Percentiles rank a stretch among this genome's conserved stretches.
Conservation (phyloP, 2,797 vertebrate species). For the Eleutherodactylus coqui region DNA sequence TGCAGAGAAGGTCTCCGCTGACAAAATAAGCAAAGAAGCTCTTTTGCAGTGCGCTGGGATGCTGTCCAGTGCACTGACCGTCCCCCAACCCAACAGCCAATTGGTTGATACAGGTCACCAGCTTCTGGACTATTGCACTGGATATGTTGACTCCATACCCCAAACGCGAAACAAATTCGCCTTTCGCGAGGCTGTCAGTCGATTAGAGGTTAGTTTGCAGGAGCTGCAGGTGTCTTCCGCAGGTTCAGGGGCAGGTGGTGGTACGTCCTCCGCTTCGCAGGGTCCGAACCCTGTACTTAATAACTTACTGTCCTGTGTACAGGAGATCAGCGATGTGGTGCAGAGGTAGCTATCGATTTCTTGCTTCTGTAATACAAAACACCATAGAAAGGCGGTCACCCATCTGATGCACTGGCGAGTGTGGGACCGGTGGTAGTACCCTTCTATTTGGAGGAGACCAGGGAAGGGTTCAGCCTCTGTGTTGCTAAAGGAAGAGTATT, state of each 20-base stretch:
- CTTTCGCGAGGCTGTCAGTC: conserved; percentile 96
- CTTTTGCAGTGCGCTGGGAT: conserved; percentile 91
- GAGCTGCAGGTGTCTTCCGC: conserved; percentile 94
- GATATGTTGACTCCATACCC: conserved; percentile 97
- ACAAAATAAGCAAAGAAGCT: conserved; percentile 93
- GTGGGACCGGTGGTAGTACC: conserved; percentile 17
- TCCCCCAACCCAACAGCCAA: conserved; percentile 89
- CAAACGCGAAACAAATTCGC: conserved; percentile 99
- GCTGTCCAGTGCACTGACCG: conserved; percentile 87
- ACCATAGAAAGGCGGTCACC: not conserved
- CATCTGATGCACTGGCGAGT: conserved; percentile 40
- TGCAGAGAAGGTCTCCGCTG: conserved; percentile 83
- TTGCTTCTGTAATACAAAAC: not conserved
- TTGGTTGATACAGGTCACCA: conserved; percentile 96
- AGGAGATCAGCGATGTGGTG: conserved; percentile 98
- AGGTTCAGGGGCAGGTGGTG: conserved; percentile 22
- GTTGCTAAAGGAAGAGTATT: not conserved
- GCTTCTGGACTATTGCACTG: conserved; percentile 97
- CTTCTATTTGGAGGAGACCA: conserved; percentile 7
- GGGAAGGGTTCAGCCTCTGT: conserved; percentile 7
- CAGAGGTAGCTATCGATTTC: conserved; percentile 93
- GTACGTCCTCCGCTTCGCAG: conserved; percentile 70
- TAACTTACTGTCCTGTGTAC: conserved; percentile 95
- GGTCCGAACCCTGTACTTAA: conserved; percentile 89
- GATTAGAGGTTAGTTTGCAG: conserved; percentile 96